Conservation (phyloP, 2,888 invertebrate genomes). For the Nebria salina region DNA sequence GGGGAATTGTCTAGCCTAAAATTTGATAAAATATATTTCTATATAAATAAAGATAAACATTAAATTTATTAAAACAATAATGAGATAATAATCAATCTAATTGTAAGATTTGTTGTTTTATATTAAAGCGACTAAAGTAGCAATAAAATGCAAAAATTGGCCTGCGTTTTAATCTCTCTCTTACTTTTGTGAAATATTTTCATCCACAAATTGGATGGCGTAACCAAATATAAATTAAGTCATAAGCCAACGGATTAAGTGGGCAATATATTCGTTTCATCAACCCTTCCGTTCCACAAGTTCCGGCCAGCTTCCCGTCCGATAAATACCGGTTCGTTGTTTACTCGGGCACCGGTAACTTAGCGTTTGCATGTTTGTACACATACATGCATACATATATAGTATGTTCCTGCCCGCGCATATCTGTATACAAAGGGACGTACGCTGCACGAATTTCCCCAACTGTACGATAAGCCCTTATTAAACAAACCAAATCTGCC, state of each 20-base stretch:
- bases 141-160: too few relatives aligned
- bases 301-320: slow-evolving; percentile 26
- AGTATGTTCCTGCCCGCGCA: neutral
- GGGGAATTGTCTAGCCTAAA: too few relatives aligned
- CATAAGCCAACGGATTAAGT: slow-evolving; percentile 45
- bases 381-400: slow-evolving; percentile 4
- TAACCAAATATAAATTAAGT: slow-evolving; percentile 44
- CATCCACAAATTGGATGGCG: slow-evolving; percentile 30
- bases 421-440: slow-evolving; percentile 19
- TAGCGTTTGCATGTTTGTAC: slow-evolving; percentile 18
- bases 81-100: too few relatives aligned
- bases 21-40: too few relatives aligned
- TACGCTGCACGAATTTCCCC: neutral
- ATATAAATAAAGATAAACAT: too few relatives aligned
- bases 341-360: slow-evolving; percentile 37
- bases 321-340: slow-evolving; percentile 35
- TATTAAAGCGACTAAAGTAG: too few relatives aligned
- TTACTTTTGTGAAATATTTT: neutral
- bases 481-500: slow-evolving; percentile 34
- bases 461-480: slow-evolving; percentile 23
- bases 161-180: too few relatives aligned
- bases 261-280: slow-evolving; percentile 45
- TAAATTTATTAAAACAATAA: too few relatives aligned
- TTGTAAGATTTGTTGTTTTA: too few relatives aligned
- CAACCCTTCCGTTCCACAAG: slow-evolving; percentile 38